These are phyloP conservation scores for Cathartes aura DNA, from an alignment of 2,113 vertebrate species.

Conservation along the genomic window DNA sequence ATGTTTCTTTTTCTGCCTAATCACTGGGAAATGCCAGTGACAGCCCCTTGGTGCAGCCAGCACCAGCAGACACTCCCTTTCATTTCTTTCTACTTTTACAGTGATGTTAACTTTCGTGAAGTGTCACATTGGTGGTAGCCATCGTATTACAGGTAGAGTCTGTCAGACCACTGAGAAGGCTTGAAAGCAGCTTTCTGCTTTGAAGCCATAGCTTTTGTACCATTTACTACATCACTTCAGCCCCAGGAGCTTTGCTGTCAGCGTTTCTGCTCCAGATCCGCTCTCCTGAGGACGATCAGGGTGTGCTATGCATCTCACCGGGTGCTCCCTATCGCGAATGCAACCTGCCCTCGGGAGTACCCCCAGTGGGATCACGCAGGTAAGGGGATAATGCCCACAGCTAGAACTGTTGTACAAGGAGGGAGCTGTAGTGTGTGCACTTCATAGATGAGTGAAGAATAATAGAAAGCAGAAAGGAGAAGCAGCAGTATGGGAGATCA, in stretches of 20 bases:
- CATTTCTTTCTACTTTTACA: background rate
- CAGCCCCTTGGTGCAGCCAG: background rate
- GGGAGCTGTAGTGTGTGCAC: background rate
- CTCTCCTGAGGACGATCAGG: background rate
- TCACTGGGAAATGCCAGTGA: background rate
- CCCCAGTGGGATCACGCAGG: accelerated
- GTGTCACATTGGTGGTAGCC: accelerated
- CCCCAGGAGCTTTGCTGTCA: background rate
- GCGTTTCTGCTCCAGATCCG: accelerated
- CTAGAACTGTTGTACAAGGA: background rate
- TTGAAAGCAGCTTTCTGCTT: background rate
- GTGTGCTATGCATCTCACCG: accelerated
- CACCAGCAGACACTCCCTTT: background rate
- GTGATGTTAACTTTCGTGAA: background rate
- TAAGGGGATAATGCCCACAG: background rate
- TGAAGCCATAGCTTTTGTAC: background rate
- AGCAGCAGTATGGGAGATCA: background rate
- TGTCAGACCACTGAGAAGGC: background rate
- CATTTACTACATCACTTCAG: background rate
- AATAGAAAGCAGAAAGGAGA: background rate
- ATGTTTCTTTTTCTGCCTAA: background rate
- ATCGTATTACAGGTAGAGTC: background rate
- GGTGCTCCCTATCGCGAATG: accelerated
- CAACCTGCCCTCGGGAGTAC: accelerated
- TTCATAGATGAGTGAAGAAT: background rate